Conservation (phyloP, 1,140 invertebrate genomes). For the Brachionus angularis region DNA sequence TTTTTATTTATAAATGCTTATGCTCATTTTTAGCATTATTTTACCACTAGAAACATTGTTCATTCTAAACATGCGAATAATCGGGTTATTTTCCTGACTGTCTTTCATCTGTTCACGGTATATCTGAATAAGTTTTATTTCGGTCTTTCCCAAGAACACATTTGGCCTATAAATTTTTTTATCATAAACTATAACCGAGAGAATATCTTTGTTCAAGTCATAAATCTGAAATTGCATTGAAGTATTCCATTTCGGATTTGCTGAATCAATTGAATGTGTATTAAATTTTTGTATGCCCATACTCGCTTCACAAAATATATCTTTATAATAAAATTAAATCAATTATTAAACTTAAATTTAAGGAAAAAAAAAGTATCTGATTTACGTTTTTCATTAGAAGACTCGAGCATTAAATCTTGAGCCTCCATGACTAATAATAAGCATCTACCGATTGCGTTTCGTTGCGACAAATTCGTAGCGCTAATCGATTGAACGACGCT, state of each 20-base stretch:
- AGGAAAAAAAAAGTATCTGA: neutral
- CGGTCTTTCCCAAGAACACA: conserved; percentile 49
- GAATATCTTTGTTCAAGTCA: conserved; percentile 68
- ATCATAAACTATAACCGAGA: conserved; percentile 74
- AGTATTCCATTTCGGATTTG: conserved; percentile 71
- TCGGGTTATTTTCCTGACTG: conserved; percentile 20
- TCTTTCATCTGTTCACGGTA: conserved; percentile 43
- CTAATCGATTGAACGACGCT: conserved; percentile 16
- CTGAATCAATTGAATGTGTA: conserved; percentile 65
- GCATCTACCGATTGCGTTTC: conserved; percentile 64
- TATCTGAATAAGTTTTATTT: conserved; percentile 27
- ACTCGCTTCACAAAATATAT: conserved; percentile 72
- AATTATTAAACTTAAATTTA: neutral
- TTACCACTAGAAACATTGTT: conserved; percentile 25
- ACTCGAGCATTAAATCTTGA: conserved; percentile 58
- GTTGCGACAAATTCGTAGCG: conserved; percentile 21
- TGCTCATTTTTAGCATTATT: conserved; percentile 43
- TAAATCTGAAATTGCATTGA: conserved; percentile 78
- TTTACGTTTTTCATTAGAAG: conserved; percentile 49
- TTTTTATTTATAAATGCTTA: conserved; percentile 25
- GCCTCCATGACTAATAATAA: conserved; percentile 68
- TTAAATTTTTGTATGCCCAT: conserved; percentile 72
- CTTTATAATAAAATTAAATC: neutral
- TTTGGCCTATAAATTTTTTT: conserved; percentile 73
- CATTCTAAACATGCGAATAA: conserved; percentile 38